phyloP scores from a whole-genome alignment of 2,113 vertebrate species.

The Psilopogon haemacephalus region DNA sequence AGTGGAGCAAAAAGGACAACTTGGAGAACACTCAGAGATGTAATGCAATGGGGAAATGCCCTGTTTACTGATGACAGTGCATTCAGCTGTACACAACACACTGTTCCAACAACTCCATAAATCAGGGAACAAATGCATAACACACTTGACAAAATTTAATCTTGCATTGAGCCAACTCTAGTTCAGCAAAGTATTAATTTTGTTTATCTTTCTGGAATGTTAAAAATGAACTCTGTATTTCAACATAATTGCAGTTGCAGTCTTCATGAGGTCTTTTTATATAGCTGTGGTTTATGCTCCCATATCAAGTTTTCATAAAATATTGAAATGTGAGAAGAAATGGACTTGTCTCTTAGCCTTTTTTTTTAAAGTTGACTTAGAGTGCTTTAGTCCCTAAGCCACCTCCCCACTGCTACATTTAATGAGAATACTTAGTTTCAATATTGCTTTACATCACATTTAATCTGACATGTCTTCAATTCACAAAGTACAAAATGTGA shows the following conservation, averaged over 20 bases:
- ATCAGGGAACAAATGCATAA: neutral
- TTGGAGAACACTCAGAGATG: neutral
- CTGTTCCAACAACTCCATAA: neutral
- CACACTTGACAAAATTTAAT: neutral
- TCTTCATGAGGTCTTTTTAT: neutral
- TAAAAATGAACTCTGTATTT: neutral
- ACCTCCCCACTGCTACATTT: neutral
- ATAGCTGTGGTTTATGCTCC: neutral
- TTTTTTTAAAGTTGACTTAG: neutral
- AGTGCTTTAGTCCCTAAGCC: neutral
- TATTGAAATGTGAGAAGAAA: neutral
- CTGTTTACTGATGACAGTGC: neutral
- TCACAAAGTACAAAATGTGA: slow-evolving; percentile 18
- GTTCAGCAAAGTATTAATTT: neutral
- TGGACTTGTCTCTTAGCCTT: neutral
- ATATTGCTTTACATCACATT: slow-evolving; percentile 9
- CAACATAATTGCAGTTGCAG: neutral
- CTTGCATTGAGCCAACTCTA: neutral
- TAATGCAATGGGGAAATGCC: neutral
- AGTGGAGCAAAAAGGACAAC: neutral
- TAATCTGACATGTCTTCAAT: neutral
- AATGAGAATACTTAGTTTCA: slow-evolving; percentile 26
- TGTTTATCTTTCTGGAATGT: neutral
- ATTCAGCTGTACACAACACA: neutral
- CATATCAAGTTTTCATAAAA: neutral